Percentiles rank a stretch among this genome's conserved stretches.
Evolutionary conservation across 2,797 vertebrate genomes (phyloP).

Genomic region (Helostoma temminkii): DNA sequence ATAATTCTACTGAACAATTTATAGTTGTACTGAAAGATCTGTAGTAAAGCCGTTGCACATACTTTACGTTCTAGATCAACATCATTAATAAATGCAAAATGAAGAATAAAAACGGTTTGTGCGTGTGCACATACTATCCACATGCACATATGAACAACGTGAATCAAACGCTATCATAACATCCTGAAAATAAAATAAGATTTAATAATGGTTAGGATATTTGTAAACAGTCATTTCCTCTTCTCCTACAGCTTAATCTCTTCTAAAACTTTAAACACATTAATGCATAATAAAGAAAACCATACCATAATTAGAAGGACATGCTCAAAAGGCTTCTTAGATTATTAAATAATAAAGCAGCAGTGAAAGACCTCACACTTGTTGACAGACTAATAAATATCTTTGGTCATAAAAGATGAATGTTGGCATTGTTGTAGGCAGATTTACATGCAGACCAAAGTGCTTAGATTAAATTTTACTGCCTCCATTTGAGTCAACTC

Average conservation of each 20-base stretch:
- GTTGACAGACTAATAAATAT: constrained; percentile 72
- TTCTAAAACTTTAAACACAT: constrained; percentile 30
- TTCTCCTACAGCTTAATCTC: constrained; percentile 37
- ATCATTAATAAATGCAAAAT: not conserved
- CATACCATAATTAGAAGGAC: constrained; percentile 54
- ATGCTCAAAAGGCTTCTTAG: constrained; percentile 27
- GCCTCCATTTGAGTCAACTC: constrained; percentile 29
- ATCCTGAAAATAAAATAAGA: constrained; percentile 1
- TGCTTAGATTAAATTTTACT: constrained; percentile 40
- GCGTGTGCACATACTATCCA: not conserved
- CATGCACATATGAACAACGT: not conserved
- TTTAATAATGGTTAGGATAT: constrained; percentile 37
- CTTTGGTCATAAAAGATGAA: constrained; percentile 55
- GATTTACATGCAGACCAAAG: constrained; percentile 51
- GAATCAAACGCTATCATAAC: constrained; percentile 3
- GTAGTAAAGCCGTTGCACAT: no score
- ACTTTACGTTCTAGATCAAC: not conserved
- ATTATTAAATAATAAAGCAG: constrained; percentile 43
- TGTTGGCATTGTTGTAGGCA: constrained; percentile 47
- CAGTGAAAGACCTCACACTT: constrained; percentile 20
- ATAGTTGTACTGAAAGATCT: no score
- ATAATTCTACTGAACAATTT: no score
- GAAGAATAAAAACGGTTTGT: not conserved
- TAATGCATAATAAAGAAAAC: constrained; percentile 42
- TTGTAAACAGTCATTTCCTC: constrained; percentile 47